phyloP scores from a whole-genome alignment of 2,888 invertebrate genomes.

The Matsumyia berberina region DNA sequence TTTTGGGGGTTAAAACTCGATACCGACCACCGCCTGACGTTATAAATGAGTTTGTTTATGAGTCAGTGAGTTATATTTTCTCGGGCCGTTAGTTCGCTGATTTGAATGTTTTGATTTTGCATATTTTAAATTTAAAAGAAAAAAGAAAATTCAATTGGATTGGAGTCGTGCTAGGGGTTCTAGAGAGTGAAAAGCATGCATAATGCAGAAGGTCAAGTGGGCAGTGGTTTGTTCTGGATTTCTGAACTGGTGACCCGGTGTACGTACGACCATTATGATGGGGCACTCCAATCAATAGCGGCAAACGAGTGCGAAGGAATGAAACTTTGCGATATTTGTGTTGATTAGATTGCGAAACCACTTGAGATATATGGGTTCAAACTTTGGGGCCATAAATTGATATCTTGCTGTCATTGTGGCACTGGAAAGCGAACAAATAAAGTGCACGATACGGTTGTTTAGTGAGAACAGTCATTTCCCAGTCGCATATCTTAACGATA shows the following conservation, averaged over 20 bases:
- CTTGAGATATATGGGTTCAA: too few species aligned
- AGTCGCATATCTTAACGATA: too few species aligned
- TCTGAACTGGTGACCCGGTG: conserved; percentile 41
- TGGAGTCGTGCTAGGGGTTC: background rate
- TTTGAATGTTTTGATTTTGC: background rate
- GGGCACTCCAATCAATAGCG: conserved; percentile 9
- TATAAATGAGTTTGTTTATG: conserved; percentile 8
- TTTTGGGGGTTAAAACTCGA: conserved; percentile 2
- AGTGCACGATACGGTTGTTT: too few species aligned
- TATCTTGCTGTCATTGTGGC: too few species aligned
- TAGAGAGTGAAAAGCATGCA: background rate
- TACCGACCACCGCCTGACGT: background rate
- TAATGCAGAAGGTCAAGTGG: conserved; percentile 58
- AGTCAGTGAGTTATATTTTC: background rate
- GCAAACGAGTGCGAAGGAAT: too few species aligned
- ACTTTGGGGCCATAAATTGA: too few species aligned
- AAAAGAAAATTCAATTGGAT: background rate
- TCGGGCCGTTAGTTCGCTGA: background rate
- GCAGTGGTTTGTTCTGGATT: conserved; percentile 34
- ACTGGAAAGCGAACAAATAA: too few species aligned
- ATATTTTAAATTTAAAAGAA: background rate
- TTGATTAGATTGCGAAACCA: too few species aligned
- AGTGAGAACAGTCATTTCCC: too few species aligned
- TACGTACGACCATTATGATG: background rate
- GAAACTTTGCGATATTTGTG: too few species aligned